phyloP scores from a whole-genome alignment of 2,888 invertebrate genomes.

The Parnassius orleans region DNA sequence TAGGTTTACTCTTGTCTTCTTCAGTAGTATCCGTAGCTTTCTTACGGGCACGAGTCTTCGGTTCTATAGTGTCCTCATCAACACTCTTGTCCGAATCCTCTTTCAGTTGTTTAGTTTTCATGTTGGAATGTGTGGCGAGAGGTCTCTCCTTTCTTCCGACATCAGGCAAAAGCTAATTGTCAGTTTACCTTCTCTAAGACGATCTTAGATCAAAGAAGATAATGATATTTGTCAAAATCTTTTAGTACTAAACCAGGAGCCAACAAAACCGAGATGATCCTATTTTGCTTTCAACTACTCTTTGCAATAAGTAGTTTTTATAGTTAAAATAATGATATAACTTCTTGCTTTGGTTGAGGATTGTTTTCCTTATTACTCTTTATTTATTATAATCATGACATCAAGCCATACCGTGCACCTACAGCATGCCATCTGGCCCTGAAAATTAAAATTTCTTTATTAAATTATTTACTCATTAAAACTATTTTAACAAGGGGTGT shows the following conservation, averaged over 20 bases:
- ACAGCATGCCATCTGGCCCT: constrained; percentile 58
- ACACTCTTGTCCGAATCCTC: constrained; percentile 70
- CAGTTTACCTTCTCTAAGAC: constrained; percentile 43
- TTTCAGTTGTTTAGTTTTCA: constrained; percentile 76
- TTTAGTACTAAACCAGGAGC: not conserved
- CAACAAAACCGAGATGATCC: constrained; percentile 1
- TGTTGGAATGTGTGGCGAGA: constrained; percentile 77
- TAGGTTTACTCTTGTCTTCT: constrained; percentile 61
- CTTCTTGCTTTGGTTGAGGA: constrained; percentile 6
- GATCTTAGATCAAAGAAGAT: constrained; percentile 36
- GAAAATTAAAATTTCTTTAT: constrained; percentile 49
- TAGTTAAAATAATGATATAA: not conserved
- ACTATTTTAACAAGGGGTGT: constrained; percentile 26
- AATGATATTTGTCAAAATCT: too few relatives aligned
- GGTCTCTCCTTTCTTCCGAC: constrained; percentile 70
- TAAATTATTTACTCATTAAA: constrained; percentile 28
- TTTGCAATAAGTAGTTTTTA: not conserved
- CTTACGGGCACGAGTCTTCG: constrained; percentile 74
- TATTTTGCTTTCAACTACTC: constrained; percentile 6
- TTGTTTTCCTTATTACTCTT: constrained; percentile 34
- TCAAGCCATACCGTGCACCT: constrained; percentile 47
- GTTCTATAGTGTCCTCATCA: constrained; percentile 71
- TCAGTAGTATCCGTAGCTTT: constrained; percentile 67
- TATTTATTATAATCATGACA: constrained; percentile 43
- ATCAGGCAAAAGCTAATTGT: constrained; percentile 61